These are phyloP conservation scores for Lepidonotus clava DNA, from an alignment of 2,888 invertebrate species.

Conservation along the genomic window DNA sequence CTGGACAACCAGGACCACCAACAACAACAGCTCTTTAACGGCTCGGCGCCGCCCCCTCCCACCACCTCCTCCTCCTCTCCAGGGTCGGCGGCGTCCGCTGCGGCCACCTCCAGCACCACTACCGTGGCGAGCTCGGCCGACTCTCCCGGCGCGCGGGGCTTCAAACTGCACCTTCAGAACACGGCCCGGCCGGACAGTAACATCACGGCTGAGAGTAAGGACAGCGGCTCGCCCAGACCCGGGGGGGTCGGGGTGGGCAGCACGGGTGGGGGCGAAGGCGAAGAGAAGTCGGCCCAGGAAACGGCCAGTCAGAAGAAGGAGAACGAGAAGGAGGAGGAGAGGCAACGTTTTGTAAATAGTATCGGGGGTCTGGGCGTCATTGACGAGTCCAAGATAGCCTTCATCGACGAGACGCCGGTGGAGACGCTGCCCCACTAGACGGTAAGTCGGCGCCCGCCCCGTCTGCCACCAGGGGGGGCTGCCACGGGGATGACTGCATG, in stretches of 20 bases:
- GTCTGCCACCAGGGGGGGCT: neutral
- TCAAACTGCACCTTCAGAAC: conserved; percentile 38
- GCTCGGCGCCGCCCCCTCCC: neutral
- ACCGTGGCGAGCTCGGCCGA: too few relatives aligned
- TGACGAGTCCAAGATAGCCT: conserved; percentile 52
- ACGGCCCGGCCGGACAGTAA: conserved; percentile 43
- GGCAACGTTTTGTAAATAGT: conserved; percentile 31
- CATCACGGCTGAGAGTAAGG: neutral
- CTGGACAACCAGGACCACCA: conserved; percentile 64
- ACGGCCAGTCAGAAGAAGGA: conserved; percentile 1
- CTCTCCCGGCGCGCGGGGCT: neutral
- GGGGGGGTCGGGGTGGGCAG: neutral
- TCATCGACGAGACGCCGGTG: conserved; percentile 53
- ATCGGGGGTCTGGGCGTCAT: conserved; percentile 21
- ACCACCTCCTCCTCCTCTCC: too few relatives aligned
- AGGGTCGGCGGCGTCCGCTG: too few relatives aligned
- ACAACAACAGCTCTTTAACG: conserved; percentile 53
- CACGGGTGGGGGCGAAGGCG: too few relatives aligned
- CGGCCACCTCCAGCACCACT: too few relatives aligned
- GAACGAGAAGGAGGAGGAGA: conserved; percentile 28
- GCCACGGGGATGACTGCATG: neutral
- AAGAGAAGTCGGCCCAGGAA: conserved; percentile 25
- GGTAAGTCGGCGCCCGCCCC: conserved; percentile 47
- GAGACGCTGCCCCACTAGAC: conserved; percentile 37
- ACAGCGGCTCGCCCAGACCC: neutral